phyloP scores from a whole-genome alignment of 2,888 invertebrate species.

The Drosophila percnosoma region DNA sequence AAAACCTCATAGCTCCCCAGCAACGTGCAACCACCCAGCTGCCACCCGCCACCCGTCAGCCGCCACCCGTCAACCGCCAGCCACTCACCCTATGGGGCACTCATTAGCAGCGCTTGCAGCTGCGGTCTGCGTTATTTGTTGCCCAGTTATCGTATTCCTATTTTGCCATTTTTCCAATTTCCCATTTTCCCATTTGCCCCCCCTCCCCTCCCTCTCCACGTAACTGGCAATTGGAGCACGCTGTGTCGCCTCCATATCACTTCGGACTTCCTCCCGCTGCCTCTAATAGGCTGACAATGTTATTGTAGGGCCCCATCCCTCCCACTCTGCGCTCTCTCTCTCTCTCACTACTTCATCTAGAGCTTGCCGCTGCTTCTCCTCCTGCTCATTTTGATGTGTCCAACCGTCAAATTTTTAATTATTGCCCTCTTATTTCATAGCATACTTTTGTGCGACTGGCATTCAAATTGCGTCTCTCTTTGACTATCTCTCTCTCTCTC shows the following conservation, averaged over 20 bases:
- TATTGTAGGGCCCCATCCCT: neutral
- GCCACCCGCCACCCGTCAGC: neutral
- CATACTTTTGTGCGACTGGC: constrained; percentile 61
- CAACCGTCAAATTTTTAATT: constrained; percentile 56
- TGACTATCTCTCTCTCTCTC: neutral
- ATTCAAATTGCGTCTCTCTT: constrained; percentile 37
- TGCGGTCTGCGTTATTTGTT: constrained; percentile 58
- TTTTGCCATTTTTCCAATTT: neutral
- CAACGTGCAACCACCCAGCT: neutral
- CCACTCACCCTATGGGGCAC: constrained; percentile 41
- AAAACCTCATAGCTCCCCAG: neutral
- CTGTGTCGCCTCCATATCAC: constrained; percentile 32
- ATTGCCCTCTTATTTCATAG: constrained; percentile 58
- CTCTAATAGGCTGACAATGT: neutral
- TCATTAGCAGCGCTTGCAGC: constrained; percentile 74
- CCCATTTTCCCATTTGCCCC: neutral
- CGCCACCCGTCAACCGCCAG: neutral
- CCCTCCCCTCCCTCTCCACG: neutral
- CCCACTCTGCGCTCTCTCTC: neutral
- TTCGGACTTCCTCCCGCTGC: constrained; percentile 4
- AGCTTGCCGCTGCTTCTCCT: neutral
- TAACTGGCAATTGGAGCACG: constrained; percentile 34
- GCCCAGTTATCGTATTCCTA: neutral
- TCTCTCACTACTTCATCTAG: neutral
- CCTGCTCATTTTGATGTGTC: constrained; percentile 7